phyloP scores from a whole-genome alignment of 2,113 vertebrate genomes.

The Otus sunia region DNA sequence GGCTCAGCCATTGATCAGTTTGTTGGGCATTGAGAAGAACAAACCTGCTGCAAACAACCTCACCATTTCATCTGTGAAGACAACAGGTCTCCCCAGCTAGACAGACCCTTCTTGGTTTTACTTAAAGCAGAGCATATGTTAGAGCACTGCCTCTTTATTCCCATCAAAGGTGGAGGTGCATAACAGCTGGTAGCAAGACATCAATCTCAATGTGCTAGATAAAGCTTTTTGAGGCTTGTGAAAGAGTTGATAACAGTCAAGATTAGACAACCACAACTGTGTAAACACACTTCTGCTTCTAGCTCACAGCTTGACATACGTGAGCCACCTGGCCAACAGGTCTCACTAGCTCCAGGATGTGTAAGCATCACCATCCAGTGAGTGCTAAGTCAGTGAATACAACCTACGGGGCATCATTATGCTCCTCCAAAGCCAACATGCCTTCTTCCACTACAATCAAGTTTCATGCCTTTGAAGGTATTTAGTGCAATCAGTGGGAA shows the following conservation, averaged over 20 bases:
- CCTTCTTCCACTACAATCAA: not conserved
- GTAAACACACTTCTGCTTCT: not conserved
- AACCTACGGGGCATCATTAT: not conserved
- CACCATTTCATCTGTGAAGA: not conserved
- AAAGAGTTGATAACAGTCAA: not conserved
- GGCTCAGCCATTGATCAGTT: not conserved
- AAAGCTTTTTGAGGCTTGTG: not conserved
- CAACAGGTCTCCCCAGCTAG: not conserved
- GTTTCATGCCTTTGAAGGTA: not conserved
- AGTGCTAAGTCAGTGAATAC: not conserved
- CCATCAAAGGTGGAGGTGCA: accelerated
- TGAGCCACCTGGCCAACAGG: not conserved
- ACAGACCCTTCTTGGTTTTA: not conserved
- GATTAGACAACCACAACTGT: not conserved
- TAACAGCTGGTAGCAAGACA: not conserved
- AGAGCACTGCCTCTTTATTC: not conserved
- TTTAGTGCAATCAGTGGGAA: not conserved
- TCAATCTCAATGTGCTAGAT: not conserved
- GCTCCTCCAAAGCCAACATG: not conserved
- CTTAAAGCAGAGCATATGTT: not conserved
- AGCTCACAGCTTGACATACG: not conserved
- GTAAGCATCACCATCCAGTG: not conserved
- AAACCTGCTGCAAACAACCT: not conserved
- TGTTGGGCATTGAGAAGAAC: not conserved
- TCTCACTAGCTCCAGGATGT: not conserved